A percentile compares a stretch with the other conserved stretches of the same genome.
Conservation (phyloP, 2,797 vertebrate species). For the Tympanoctomys barrerae region DNA sequence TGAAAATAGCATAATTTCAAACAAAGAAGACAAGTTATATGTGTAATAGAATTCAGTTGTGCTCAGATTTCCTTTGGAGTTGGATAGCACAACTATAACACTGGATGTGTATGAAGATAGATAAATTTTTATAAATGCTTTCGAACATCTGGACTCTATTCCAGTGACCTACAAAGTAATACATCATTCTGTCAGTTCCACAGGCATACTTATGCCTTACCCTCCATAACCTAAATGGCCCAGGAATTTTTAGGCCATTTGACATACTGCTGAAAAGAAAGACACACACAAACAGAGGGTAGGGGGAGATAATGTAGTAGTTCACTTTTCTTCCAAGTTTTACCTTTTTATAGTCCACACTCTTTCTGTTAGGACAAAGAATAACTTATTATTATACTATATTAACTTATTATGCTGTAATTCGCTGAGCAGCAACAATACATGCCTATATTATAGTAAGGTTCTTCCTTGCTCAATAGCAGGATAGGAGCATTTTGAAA, state of each 20-base stretch:
- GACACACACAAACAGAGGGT: neutral
- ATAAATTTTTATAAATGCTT: neutral
- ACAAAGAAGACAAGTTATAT: neutral
- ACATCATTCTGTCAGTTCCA: conserved; percentile 32
- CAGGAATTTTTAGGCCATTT: neutral
- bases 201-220: neutral
- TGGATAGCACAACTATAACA: neutral
- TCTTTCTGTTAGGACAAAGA: neutral
- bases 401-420: neutral
- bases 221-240: neutral
- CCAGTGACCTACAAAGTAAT: conserved; percentile 7
- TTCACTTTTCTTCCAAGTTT: neutral
- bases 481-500: neutral
- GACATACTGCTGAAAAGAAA: neutral
- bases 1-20: neutral
- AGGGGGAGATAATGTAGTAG: neutral
- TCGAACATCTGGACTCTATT: neutral
- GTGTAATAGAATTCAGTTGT: neutral
- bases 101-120: neutral
- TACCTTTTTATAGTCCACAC: neutral
- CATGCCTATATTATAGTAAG: neutral
- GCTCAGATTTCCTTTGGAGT: neutral
- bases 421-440: neutral
- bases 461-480: neutral
- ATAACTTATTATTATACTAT: too few relatives aligned